Percentiles rank a stretch among this genome's conserved stretches.
Evolutionary conservation across 2,888 invertebrate genomes (phyloP).

Genomic region (Tachystola acroxantha): DNA sequence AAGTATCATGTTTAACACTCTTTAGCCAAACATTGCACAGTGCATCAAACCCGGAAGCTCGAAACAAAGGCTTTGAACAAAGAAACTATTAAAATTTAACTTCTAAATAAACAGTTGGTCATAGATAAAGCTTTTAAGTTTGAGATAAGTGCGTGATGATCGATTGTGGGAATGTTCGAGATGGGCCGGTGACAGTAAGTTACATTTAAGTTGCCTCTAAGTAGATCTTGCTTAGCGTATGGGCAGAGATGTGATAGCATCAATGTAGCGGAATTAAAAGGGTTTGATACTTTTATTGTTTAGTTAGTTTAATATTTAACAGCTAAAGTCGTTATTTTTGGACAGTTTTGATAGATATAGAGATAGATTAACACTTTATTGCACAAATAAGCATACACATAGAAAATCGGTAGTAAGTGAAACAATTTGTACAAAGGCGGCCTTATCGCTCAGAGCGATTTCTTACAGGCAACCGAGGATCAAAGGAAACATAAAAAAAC

Average conservation of each 20-base stretch:
- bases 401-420: too few species aligned
- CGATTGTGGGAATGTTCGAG: slow-evolving; percentile 68
- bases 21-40: not conserved
- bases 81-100: slow-evolving; percentile 36
- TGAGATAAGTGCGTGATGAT: slow-evolving; percentile 64
- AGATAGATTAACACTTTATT: too few species aligned
- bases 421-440: too few species aligned
- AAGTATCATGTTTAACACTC: not conserved
- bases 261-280: slow-evolving; percentile 21
- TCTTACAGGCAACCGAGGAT: too few species aligned
- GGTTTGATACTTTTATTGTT: slow-evolving; percentile 41
- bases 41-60: slow-evolving; percentile 27
- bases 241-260: slow-evolving; percentile 54
- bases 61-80: slow-evolving; percentile 25
- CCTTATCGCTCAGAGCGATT: too few species aligned
- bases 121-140: slow-evolving; percentile 69
- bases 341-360: too few species aligned
- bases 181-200: slow-evolving; percentile 66
- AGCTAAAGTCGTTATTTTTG: too few species aligned
- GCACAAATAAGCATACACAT: too few species aligned
- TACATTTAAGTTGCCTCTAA: slow-evolving; percentile 55
- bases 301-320: too few species aligned
- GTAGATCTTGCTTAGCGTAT: slow-evolving; percentile 59
- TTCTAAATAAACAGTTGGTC: slow-evolving; percentile 44
- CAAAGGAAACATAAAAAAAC: too few species aligned